phyloP scores from a whole-genome alignment of 2,888 invertebrate genomes.

The Macropis europaea region DNA sequence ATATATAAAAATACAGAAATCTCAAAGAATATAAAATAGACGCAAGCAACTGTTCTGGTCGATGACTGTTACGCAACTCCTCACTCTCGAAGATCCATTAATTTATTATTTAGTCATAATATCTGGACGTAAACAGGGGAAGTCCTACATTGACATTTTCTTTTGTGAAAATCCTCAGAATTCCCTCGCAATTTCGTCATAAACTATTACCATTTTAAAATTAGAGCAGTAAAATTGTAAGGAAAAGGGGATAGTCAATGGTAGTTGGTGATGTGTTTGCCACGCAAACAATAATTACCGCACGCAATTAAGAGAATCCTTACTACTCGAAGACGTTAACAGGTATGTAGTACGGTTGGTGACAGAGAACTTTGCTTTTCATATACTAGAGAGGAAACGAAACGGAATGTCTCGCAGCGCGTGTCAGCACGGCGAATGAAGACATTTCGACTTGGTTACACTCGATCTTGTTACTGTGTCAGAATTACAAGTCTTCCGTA shows the following conservation, averaged over 20 bases:
- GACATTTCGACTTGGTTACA: slow-evolving; percentile 55
- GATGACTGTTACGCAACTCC: too few relatives aligned
- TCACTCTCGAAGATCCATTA: too few relatives aligned
- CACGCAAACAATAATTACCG: slow-evolving; percentile 74
- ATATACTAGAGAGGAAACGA: slow-evolving; percentile 33
- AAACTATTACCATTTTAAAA: too few relatives aligned
- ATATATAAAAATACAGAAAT: too few relatives aligned
- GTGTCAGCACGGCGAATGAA: slow-evolving; percentile 47
- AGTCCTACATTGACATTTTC: too few relatives aligned
- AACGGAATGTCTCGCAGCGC: slow-evolving; percentile 44
- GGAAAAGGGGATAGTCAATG: background rate
- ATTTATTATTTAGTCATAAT: too few relatives aligned
- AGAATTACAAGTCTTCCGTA: slow-evolving; percentile 47
- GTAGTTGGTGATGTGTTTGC: slow-evolving; percentile 66
- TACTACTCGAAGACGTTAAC: slow-evolving; percentile 35
- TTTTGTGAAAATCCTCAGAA: too few relatives aligned
- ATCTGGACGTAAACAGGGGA: too few relatives aligned
- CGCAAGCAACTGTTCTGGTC: too few relatives aligned
- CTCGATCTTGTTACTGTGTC: slow-evolving; percentile 64
- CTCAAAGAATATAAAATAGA: too few relatives aligned
- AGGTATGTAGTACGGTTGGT: slow-evolving; percentile 11
- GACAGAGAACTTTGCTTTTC: slow-evolving; percentile 47
- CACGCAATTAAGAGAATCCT: slow-evolving; percentile 68
- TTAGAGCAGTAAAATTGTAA: slow-evolving; percentile 1
- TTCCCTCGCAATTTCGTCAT: too few relatives aligned